Evolutionary conservation across 2,888 invertebrate species (phyloP), one percentile per base, ranked within the genome.

Genomic region (Eupelmus urozonus): DNA sequence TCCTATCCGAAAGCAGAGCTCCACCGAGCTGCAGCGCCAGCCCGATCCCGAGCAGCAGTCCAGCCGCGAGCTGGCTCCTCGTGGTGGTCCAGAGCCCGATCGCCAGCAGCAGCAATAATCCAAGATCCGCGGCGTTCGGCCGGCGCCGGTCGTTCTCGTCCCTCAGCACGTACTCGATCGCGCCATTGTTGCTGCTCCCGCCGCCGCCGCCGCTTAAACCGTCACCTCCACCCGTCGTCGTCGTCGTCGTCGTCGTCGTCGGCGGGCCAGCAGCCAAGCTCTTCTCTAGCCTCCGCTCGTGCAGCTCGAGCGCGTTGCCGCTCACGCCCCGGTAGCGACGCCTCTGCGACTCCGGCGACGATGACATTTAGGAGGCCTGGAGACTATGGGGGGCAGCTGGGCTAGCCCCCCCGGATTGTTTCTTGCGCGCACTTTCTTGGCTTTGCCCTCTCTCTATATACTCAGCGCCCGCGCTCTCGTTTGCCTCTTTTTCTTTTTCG

Each of bases 331-430:
- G 77, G 40, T 74, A 80, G 7, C 59, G 65, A 51, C 63, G 76
- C 49, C 53, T 55, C 49, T 25, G 16, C 51, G 45, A 23, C 40
- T 40, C 40, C 69, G 69, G 55, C 69, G 73, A 45, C 51, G 79
- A 73, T 76, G 76, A 80, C 79, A 80, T 80, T n/a, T 76, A 76
- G 79, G 63, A 20, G 34, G n/a, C 27, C 55, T 42, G 13, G n/a
- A 29, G 23, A 34, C 20, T 11, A 53, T 27, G 63, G 73, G 71
- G 72, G 69, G 29, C n/a, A n/a, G n/a, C 63, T 70, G 23, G n/a
- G 20, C 53, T 62, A 72, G 55, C 74, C 74, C 67, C n/a, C 73
- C 67, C 62, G 53, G 18, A 34, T 57, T n/a, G n/a, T n/a, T n/a
- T n/a, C n/a, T n/a, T n/a, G n/a, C n/a, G n/a, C n/a, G n/a, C n/a